Percentiles rank a stretch among this genome's conserved stretches.
Evolutionary conservation across 2,888 invertebrate genomes (phyloP).

Genomic region (Tubulanus polymorphus): DNA sequence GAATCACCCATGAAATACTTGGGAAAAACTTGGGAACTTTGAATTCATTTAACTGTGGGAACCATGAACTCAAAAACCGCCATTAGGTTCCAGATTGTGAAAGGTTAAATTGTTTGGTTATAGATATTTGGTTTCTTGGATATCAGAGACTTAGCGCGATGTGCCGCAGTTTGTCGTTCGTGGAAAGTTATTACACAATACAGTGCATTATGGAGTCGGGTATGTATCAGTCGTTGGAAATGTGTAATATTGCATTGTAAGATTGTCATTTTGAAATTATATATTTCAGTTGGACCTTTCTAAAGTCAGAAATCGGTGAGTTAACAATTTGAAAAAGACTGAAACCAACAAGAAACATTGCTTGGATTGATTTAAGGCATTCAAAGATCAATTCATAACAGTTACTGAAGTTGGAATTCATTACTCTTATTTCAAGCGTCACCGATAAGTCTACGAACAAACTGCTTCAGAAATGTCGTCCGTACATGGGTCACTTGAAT

Average conservation of each 20-base stretch:
- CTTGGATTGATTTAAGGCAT: too few species aligned
- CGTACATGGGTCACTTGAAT: conserved; percentile 51
- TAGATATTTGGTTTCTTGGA: conserved; percentile 52
- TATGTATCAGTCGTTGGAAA: conserved; percentile 19
- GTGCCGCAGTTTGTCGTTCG: conserved; percentile 51
- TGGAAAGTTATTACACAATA: conserved; percentile 52
- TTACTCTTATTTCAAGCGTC: conserved; percentile 29
- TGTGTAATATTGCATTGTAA: not conserved
- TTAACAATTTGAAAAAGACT: too few species aligned
- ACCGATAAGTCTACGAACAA: conserved; percentile 44
- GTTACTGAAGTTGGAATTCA: conserved; percentile 1
- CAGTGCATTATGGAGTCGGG: conserved; percentile 44
- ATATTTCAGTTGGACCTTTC: conserved; percentile 37
- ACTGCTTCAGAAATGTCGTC: conserved; percentile 46
- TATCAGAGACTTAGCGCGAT: conserved; percentile 47
- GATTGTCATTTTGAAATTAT: not conserved
- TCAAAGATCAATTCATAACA: too few species aligned
- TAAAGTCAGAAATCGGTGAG: conserved; percentile 37
- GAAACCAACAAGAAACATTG: not conserved
- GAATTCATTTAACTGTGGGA: too few species aligned
- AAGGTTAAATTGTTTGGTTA: too few species aligned
- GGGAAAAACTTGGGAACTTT: too few species aligned
- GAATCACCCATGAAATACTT: too few species aligned
- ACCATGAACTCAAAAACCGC: too few species aligned
- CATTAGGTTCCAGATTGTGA: too few species aligned